Conservation (phyloP, 2,113 vertebrate genomes). For the Mastomys natalensis region DNA sequence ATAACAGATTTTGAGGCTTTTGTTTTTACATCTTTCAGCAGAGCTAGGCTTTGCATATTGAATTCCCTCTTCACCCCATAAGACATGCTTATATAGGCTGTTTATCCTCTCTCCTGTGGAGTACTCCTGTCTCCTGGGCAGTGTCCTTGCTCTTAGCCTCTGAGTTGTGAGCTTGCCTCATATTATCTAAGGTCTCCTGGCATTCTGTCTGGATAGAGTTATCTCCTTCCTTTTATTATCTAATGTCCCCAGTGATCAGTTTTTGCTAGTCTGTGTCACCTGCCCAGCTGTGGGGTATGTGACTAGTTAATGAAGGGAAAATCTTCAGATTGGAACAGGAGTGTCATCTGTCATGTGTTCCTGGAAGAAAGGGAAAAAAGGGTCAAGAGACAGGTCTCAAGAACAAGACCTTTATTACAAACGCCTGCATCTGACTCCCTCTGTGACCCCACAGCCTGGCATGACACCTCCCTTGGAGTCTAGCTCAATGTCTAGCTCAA, state of each 20-base stretch:
- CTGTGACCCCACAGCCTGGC: not conserved
- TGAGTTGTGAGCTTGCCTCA: not conserved
- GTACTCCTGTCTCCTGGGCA: not conserved
- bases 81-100: too few species aligned
- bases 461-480: not conserved
- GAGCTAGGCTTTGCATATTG: not conserved
- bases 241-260: not conserved
- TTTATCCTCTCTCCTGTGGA: fast-evolving
- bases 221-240: not conserved
- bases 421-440: not conserved
- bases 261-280: not conserved
- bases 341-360: conserved; percentile 31
- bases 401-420: conserved; percentile 31
- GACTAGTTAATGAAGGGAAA: not conserved
- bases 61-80: not conserved
- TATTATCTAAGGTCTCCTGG: not conserved
- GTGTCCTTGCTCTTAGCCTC: not conserved
- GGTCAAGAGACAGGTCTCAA: not conserved
- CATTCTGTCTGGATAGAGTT: not conserved
- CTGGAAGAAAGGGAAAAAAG: not conserved
- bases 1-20: conserved; percentile 23
- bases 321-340: not conserved
- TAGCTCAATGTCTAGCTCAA: not conserved
- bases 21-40: not conserved
- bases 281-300: not conserved